A percentile compares a stretch with the other conserved stretches of the same genome.
phyloP scores from a whole-genome alignment of 2,113 vertebrate genomes.

The Anthoscopus minutus region DNA sequence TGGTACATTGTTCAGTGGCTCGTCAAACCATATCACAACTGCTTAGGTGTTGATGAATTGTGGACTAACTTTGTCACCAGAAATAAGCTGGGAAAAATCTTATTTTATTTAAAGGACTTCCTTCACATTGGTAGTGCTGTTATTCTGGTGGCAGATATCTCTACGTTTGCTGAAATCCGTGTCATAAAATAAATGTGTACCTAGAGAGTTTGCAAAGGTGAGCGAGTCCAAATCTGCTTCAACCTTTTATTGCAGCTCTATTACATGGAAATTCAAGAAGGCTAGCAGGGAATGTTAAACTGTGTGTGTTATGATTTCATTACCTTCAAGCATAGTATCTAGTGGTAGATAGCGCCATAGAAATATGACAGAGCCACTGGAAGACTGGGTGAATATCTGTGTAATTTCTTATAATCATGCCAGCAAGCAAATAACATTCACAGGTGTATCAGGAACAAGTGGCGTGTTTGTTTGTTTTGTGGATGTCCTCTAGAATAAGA shows the following conservation, averaged over 20 bases:
- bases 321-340: neutral
- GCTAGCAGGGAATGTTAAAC: neutral
- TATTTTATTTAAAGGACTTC: neutral
- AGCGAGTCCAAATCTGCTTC: neutral
- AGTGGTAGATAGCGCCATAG: neutral
- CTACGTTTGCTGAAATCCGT: neutral
- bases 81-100: neutral
- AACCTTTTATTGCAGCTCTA: neutral
- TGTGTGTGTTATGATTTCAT: neutral
- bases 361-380: neutral
- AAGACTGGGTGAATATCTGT: neutral
- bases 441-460: neutral
- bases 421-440: neutral
- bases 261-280: neutral
- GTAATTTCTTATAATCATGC: neutral
- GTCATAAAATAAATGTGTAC: neutral
- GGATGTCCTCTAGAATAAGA: neutral
- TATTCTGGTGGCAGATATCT: neutral
- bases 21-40: neutral
- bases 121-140: neutral
- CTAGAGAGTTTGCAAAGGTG: neutral
- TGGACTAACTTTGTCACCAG: neutral
- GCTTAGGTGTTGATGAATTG: neutral
- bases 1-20: neutral
- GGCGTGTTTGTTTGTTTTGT: neutral